Conservation (phyloP, 2,888 invertebrate genomes). For the Lissonota sp. region DNA sequence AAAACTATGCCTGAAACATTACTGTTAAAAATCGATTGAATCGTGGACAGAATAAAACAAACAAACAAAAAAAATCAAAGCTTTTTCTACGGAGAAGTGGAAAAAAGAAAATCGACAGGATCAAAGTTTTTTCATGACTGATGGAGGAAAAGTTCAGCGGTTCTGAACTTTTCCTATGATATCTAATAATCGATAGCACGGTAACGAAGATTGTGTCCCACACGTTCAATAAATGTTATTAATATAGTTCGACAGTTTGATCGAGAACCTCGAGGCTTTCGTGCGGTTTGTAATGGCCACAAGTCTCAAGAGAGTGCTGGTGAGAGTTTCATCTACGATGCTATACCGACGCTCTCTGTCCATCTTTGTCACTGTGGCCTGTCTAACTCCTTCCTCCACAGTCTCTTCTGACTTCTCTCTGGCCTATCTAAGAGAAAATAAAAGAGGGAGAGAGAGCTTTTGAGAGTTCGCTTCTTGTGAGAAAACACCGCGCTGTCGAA, state of each 20-base stretch:
- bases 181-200: conserved; percentile 15
- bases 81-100: too few species aligned
- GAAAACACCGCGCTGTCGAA: conserved; percentile 35
- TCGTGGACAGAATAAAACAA: too few species aligned
- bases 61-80: too few species aligned
- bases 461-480: conserved; percentile 12
- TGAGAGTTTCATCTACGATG: neutral
- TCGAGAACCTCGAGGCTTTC: conserved; percentile 37
- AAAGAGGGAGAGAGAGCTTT: neutral
- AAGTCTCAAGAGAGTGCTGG: conserved; percentile 22
- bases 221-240: conserved; percentile 35
- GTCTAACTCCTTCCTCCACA: conserved; percentile 7
- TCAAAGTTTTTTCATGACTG: neutral
- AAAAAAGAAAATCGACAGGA: too few species aligned
- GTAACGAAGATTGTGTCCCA: conserved; percentile 6
- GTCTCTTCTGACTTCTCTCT: conserved; percentile 38
- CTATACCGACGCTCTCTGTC: conserved; percentile 3
- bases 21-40: too few species aligned
- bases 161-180: too few species aligned
- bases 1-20: too few species aligned
- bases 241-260: conserved; percentile 50
- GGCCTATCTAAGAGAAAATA: neutral
- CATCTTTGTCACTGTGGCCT: neutral
- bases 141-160: too few species aligned
- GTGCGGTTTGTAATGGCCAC: conserved; percentile 25